A percentile compares a stretch with the other conserved stretches of the same genome.
These are phyloP conservation scores for Aricia agestis DNA, from an alignment of 1,140 invertebrate species.

Conservation along the genomic window DNA sequence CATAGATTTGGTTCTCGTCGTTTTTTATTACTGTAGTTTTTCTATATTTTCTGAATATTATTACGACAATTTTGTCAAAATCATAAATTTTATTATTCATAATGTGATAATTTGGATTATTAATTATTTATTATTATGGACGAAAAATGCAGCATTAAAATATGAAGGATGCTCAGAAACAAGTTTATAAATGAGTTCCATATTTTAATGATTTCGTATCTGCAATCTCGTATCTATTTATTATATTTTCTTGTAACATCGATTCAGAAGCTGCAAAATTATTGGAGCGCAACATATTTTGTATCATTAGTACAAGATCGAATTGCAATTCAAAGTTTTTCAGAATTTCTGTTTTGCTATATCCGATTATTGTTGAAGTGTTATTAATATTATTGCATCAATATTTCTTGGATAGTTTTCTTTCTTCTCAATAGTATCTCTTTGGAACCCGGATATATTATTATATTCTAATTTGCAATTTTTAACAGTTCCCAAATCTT, in stretches of 20 bases:
- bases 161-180: too few relatives aligned
- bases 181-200: neutral
- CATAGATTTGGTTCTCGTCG: neutral
- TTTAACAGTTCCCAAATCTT: neutral
- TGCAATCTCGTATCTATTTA: neutral
- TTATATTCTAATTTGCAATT: neutral
- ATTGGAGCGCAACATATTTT: neutral
- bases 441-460: too few relatives aligned
- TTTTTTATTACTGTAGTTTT: neutral
- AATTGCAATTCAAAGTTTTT: neutral
- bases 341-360: neutral
- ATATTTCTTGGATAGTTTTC: neutral
- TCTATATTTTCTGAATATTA: too few relatives aligned
- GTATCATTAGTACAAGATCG: neutral
- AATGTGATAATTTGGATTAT: neutral
- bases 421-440: too few relatives aligned
- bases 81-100: too few relatives aligned
- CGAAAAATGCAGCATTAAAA: too few relatives aligned
- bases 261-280: neutral
- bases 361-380: neutral
- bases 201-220: neutral
- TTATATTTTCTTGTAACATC: neutral
- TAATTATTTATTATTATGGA: neutral
- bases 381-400: neutral
- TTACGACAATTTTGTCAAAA: neutral